Evolutionary conservation across 2,797 vertebrate species (phyloP), one percentile per base, ranked within the genome.

Genomic region (Gymnopithys bicolor): DNA sequence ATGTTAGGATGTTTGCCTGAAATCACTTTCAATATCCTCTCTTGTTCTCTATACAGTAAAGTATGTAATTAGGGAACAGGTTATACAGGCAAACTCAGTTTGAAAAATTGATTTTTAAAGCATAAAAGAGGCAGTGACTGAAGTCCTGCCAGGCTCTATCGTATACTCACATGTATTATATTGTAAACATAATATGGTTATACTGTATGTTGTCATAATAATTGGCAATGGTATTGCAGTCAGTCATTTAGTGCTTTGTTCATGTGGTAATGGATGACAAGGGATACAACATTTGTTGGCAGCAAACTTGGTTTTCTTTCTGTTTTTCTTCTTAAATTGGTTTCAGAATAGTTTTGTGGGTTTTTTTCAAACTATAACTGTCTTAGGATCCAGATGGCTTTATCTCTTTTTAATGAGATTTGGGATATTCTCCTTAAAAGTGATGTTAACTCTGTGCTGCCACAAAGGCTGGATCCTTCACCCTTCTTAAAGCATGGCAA

Each of bases 51-150:
- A 67, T 94, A 91, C 62, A 87, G 87, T 96, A 32, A 87, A 81
- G 11, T 86, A 59, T 89, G 53, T 83, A 71, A 93, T 88, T 86
- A 87, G 58, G 79, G 37, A 92, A 69, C 18, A 48, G 49, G 58
- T 86, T 86, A 87, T 46, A 74, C 51, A 73, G 88, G 88, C 83
- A 88, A 49, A 30, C 12, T 86, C 25, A 15, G 46, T 25, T 39
- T 89, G 80, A 95, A 91, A 93, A 96, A 95, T 91, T 90, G 73
- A 62, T 94, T 95, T 96, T 94, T 73, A 91, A 58, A 89, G 67
- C 25, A 87, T 93, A 63, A 56, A 83, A 85, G 37, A 69, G 87
- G 89, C 94, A 94, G 91, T 96, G 96, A 97, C 95, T 91, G 84
- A 96, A 95, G 89, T 89, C 77, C 96, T 86, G 95, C 91, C 96